A percentile compares a stretch with the other conserved stretches of the same genome.
Evolutionary conservation across 2,888 invertebrate genomes (phyloP).

Genomic region (Drosophila prolongata): DNA sequence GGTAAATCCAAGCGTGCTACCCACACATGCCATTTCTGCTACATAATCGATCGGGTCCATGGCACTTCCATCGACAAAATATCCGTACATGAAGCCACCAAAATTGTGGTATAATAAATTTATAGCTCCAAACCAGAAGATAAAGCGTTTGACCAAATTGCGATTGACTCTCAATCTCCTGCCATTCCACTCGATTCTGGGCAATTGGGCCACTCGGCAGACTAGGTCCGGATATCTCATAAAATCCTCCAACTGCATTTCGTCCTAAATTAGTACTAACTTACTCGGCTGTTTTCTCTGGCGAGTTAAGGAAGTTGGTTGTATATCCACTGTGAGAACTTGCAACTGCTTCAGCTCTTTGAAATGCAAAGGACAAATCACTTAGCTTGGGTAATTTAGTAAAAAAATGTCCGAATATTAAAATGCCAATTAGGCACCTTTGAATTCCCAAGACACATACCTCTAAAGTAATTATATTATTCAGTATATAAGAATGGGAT

Average conservation of each 20-base stretch:
- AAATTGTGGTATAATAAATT: slow-evolving; percentile 12
- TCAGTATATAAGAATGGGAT: too few species aligned
- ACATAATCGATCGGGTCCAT: background rate
- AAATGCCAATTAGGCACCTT: background rate
- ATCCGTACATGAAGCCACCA: slow-evolving; percentile 7
- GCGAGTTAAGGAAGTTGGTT: background rate
- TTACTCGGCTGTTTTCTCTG: background rate
- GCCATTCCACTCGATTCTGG: slow-evolving; percentile 6
- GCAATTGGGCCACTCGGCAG: slow-evolving; percentile 1
- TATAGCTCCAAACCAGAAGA: background rate
- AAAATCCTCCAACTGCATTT: slow-evolving; percentile 15
- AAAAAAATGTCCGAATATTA: background rate
- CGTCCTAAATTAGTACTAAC: background rate
- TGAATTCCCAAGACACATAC: too few species aligned
- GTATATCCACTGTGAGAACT: slow-evolving; percentile 3
- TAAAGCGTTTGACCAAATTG: background rate
- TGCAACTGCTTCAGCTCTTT: slow-evolving; percentile 4
- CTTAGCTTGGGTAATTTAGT: background rate
- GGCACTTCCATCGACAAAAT: background rate
- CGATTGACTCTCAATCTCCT: background rate
- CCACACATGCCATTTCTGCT: slow-evolving; percentile 2
- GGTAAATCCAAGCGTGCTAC: slow-evolving; percentile 13
- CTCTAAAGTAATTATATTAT: too few species aligned
- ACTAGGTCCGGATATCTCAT: slow-evolving; percentile 14
- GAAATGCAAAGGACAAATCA: background rate